Conservation (phyloP, 2,888 invertebrate species). For the Punctoribates punctum region DNA sequence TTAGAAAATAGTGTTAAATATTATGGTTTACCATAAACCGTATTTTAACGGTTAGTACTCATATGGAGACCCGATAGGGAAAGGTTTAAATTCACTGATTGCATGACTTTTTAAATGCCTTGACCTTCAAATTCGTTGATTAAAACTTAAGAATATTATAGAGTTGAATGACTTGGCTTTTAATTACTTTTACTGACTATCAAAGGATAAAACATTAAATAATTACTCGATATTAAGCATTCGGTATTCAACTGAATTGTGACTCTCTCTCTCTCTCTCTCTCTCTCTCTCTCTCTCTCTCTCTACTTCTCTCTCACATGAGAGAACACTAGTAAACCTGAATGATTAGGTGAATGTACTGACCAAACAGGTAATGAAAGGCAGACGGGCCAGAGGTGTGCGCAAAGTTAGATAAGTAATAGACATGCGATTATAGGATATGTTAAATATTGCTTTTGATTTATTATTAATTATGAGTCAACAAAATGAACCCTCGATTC, state of each 20-base stretch:
- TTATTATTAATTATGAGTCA: too few species aligned
- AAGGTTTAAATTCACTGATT: too few species aligned
- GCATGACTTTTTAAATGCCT: too few species aligned
- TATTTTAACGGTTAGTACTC: too few species aligned
- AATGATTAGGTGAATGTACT: slow-evolving; percentile 2
- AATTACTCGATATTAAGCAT: background rate
- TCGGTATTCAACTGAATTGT: background rate
- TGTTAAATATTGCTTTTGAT: too few species aligned
- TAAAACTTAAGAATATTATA: background rate
- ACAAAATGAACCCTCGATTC: too few species aligned
- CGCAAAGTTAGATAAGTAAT: too few species aligned
- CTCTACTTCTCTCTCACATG: background rate
- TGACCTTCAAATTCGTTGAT: background rate
- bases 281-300: slow-evolving; percentile 12
- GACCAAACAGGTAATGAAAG: background rate
- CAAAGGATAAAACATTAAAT: slow-evolving; percentile 8
- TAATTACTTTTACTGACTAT: slow-evolving; percentile 14
- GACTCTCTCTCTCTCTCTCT: background rate
- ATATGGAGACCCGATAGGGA: too few species aligned
- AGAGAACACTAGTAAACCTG: background rate
- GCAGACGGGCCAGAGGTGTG: background rate
- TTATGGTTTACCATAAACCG: too few species aligned
- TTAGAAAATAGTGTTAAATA: too few species aligned
- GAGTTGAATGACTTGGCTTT: slow-evolving; percentile 10
- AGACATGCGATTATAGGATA: too few species aligned